These are phyloP conservation scores for Antheraea yamamai DNA, from an alignment of 2,888 invertebrate genomes.

Conservation along the genomic window DNA sequence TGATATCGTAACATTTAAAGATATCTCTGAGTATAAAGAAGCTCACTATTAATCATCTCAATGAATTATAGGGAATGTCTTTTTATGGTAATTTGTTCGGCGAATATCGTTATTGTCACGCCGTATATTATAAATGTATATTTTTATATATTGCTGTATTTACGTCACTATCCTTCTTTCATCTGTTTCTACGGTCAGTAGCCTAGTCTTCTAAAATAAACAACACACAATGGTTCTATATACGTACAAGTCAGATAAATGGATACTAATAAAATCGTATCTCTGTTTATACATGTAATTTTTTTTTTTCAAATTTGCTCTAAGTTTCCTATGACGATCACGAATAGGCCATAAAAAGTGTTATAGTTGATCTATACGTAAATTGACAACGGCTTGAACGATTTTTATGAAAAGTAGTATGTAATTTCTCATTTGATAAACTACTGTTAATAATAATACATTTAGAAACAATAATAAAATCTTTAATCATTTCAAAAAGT, in stretches of 20 bases:
- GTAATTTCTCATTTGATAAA: too few relatives aligned
- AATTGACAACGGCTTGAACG: too few relatives aligned
- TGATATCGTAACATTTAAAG: not conserved
- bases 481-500: too few relatives aligned
- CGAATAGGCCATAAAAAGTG: too few relatives aligned
- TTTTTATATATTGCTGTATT: not conserved
- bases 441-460: too few relatives aligned
- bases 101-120: constrained; percentile 30
- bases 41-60: constrained; percentile 1
- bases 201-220: not conserved
- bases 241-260: not conserved
- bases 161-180: not conserved
- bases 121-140: constrained; percentile 43
- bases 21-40: not conserved
- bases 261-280: too few relatives aligned
- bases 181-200: not conserved
- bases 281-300: too few relatives aligned
- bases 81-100: not conserved
- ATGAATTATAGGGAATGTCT: constrained; percentile 33
- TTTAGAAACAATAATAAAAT: too few relatives aligned
- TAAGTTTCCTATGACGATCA: too few relatives aligned
- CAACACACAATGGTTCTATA: not conserved
- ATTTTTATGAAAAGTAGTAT: too few relatives aligned
- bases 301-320: too few relatives aligned
- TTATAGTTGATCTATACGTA: too few relatives aligned